Percentiles rank a stretch among this genome's conserved stretches.
These are phyloP conservation scores for Salvelinus alpinus DNA, from an alignment of 2,113 vertebrate species.

Conservation along the genomic window DNA sequence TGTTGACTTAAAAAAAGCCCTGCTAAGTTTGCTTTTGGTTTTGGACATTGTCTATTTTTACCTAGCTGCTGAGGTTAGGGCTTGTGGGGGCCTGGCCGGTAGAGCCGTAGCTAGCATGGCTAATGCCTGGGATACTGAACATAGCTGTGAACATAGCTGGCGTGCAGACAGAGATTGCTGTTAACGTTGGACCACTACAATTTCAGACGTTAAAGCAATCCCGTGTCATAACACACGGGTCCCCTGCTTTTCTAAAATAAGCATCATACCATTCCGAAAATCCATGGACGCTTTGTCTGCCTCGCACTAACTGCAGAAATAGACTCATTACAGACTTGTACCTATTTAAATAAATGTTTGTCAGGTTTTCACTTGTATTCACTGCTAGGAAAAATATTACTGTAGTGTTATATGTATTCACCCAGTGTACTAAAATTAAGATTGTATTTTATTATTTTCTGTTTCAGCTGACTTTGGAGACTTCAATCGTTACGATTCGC, in stretches of 20 bases:
- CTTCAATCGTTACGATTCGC: conserved; percentile 94
- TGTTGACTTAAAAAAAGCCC: background rate
- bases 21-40: background rate
- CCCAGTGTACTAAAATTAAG: background rate
- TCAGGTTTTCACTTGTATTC: background rate
- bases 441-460: background rate
- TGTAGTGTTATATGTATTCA: background rate
- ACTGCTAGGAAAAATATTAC: conserved; percentile 3
- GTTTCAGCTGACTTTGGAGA: conserved; percentile 94
- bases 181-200: conserved; percentile 38
- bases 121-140: conserved; percentile 53
- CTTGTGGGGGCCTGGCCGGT: conserved; percentile 24
- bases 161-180: conserved; percentile 45
- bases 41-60: conserved; percentile 20
- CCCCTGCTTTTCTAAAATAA: conserved; percentile 54
- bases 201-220: conserved; percentile 54
- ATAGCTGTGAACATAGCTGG: conserved; percentile 58
- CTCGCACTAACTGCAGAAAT: conserved; percentile 20
- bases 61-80: conserved; percentile 16
- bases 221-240: conserved; percentile 43
- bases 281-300: conserved; percentile 29
- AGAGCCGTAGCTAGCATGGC: conserved; percentile 33
- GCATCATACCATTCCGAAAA: conserved; percentile 30
- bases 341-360: background rate
- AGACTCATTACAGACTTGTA: background rate